These are phyloP conservation scores for Chelonus formosanus DNA, from an alignment of 2,888 invertebrate genomes.

Conservation along the genomic window DNA sequence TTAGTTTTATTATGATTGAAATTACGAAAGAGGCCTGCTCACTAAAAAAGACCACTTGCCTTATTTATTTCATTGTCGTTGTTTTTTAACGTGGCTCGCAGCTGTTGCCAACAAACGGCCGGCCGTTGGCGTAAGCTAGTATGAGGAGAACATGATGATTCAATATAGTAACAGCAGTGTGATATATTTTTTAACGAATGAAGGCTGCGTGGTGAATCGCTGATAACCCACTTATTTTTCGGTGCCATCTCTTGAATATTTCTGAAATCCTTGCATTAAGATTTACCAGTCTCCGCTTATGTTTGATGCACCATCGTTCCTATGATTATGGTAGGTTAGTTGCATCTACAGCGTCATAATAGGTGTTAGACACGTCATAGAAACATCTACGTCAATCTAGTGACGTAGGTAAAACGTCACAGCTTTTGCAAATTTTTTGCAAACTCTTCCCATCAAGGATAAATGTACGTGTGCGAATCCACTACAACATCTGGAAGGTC, in stretches of 20 bases:
- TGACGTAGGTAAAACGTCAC: neutral
- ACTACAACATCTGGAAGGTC: too few relatives aligned
- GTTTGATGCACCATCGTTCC: constrained; percentile 63
- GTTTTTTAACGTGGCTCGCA: constrained; percentile 5
- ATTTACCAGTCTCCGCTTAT: constrained; percentile 64
- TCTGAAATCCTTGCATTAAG: constrained; percentile 56
- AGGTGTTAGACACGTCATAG: constrained; percentile 29
- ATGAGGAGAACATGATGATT: constrained; percentile 48
- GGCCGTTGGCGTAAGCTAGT: constrained; percentile 53
- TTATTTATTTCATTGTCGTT: neutral
- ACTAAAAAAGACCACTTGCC: neutral
- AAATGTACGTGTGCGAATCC: neutral
- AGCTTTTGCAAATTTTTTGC: neutral
- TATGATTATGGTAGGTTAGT: constrained; percentile 64
- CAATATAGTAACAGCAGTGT: neutral
- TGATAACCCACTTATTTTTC: too few relatives aligned
- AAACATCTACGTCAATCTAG: constrained; percentile 39
- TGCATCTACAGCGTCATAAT: constrained; percentile 58
- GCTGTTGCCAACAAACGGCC: constrained; percentile 57
- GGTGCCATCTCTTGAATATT: constrained; percentile 25
- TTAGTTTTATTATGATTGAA: too few relatives aligned
- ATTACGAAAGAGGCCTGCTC: too few relatives aligned
- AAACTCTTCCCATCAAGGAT: neutral
- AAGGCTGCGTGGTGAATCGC: constrained; percentile 7
- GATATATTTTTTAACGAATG: constrained; percentile 9